Conservation (phyloP, 2,888 invertebrate genomes). For the Melinaea menophilus region DNA sequence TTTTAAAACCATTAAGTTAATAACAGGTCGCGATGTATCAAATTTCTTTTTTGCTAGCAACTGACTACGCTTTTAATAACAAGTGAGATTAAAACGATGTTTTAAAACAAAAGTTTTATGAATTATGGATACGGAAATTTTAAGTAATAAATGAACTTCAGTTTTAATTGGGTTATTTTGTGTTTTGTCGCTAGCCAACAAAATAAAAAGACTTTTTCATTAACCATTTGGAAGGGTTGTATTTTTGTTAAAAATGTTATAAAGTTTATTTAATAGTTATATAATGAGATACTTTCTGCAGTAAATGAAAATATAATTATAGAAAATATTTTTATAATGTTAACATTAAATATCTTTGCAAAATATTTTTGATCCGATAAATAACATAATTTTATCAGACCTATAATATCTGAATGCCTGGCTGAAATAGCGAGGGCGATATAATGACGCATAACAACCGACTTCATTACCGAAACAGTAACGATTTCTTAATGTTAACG, state of each 20-base stretch:
- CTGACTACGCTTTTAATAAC: slow-evolving; percentile 22
- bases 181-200: slow-evolving; percentile 10
- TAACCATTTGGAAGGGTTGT: background rate
- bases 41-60: slow-evolving; percentile 19
- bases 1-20: slow-evolving; percentile 32
- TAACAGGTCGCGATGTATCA: slow-evolving; percentile 26
- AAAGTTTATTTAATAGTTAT: too few species aligned
- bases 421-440: slow-evolving; percentile 14
- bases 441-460: slow-evolving; percentile 23
- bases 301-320: too few species aligned
- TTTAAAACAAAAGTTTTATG: slow-evolving; percentile 17
- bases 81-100: slow-evolving; percentile 13
- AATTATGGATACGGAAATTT: slow-evolving; percentile 16
- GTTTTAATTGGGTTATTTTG: slow-evolving; percentile 13
- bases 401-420: slow-evolving; percentile 5
- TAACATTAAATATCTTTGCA: background rate
- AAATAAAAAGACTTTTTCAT: background rate
- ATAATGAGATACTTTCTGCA: too few species aligned
- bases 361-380: background rate
- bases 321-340: too few species aligned
- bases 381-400: background rate
- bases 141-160: slow-evolving; percentile 16
- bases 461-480: slow-evolving; percentile 26
- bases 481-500: slow-evolving; percentile 31
- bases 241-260: background rate